A percentile compares a stretch with the other conserved stretches of the same genome.
phyloP scores from a whole-genome alignment of 2,888 invertebrate species.

The Ctena decussata region DNA sequence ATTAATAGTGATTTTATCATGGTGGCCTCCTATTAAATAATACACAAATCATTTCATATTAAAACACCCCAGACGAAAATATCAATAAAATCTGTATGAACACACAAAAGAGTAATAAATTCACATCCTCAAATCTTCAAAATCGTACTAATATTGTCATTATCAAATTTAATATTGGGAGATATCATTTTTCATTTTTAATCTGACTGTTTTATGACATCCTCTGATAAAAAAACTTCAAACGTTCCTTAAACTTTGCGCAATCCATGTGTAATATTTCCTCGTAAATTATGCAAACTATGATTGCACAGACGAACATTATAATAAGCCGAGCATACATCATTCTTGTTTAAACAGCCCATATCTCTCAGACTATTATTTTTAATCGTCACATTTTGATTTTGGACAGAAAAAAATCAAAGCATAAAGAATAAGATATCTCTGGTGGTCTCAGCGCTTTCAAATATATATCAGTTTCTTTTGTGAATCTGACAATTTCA shows the following conservation, averaged over 20 bases:
- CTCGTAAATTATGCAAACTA: neutral
- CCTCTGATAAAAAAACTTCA: constrained; percentile 35
- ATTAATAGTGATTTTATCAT: constrained; percentile 9
- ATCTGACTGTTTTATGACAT: constrained; percentile 48
- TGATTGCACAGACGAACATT: constrained; percentile 27
- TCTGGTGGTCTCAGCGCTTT: constrained; percentile 42
- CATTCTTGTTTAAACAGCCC: constrained; percentile 59
- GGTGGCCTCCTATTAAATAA: neutral
- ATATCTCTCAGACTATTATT: constrained; percentile 62
- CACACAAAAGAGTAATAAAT: constrained; percentile 10
- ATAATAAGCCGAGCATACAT: constrained; percentile 61
- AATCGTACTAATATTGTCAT: constrained; percentile 37
- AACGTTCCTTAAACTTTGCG: neutral
- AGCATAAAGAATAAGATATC: constrained; percentile 53
- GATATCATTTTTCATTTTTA: constrained; percentile 42
- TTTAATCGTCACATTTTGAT: constrained; percentile 58
- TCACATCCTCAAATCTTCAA: constrained; percentile 43
- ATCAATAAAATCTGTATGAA: constrained; percentile 9
- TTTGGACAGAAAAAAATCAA: constrained; percentile 35
- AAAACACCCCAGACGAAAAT: neutral
- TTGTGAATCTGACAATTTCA: constrained; percentile 60
- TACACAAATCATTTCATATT: constrained; percentile 17
- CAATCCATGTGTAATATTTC: neutral
- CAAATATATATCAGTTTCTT: constrained; percentile 49
- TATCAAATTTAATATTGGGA: constrained; percentile 7